Percentiles rank a stretch among this genome's conserved stretches.
These are phyloP conservation scores for Oopsacas minuta DNA, from an alignment of 37 sponge, comb jelly and placozoan species.

Conservation along the genomic window DNA sequence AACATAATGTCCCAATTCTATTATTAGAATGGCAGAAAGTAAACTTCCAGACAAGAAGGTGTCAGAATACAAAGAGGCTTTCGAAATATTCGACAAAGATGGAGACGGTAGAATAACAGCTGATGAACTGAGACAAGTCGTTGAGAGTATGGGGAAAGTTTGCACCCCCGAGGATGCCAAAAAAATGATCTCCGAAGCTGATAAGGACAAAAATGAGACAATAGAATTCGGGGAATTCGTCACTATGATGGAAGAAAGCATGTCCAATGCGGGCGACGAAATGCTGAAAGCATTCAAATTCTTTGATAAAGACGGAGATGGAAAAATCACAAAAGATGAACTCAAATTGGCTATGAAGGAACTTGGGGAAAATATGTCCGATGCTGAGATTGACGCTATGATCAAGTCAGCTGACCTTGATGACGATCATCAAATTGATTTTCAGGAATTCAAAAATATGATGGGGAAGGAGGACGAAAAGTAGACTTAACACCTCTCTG, in stretches of 20 bases:
- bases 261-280: neutral
- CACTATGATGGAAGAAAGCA: neutral
- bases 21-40: too few relatives aligned
- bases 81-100: neutral
- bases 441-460: neutral
- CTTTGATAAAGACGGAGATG: slow-evolving; percentile 20
- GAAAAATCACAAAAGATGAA: neutral
- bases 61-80: neutral
- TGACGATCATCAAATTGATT: slow-evolving; percentile 11
- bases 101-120: slow-evolving; percentile 9
- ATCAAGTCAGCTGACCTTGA: neutral
- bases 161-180: neutral
- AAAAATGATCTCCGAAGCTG: neutral
- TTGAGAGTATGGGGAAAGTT: neutral
- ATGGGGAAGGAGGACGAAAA: too few relatives aligned
- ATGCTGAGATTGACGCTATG: slow-evolving; percentile 19
- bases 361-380: slow-evolving; percentile 12
- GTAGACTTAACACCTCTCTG: too few relatives aligned
- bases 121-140: neutral
- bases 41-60: neutral
- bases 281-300: slow-evolving; percentile 5
- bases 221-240: slow-evolving; percentile 22
- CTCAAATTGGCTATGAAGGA: neutral
- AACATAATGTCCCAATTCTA: too few relatives aligned
- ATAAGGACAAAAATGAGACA: neutral